A percentile compares a stretch with the other conserved stretches of the same genome.
These are phyloP conservation scores for Abramis brama DNA, from an alignment of 2,113 vertebrate species.

Conservation along the genomic window DNA sequence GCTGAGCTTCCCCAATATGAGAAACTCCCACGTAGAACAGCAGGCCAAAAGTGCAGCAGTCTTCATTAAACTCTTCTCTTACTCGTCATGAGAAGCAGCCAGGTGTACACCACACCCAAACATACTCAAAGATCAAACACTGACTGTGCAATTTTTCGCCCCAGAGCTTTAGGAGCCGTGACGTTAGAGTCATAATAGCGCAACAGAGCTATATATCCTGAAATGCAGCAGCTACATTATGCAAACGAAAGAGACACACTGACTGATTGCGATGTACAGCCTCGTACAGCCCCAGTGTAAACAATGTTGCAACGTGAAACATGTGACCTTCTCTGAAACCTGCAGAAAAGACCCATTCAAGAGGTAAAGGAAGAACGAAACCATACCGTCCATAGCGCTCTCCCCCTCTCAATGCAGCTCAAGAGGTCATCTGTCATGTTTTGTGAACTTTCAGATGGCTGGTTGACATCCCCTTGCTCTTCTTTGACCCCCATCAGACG, in stretches of 20 bases:
- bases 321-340: conserved; percentile 7
- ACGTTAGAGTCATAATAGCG: not conserved
- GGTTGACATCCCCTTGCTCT: conserved; percentile 46
- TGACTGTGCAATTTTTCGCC: conserved; percentile 1
- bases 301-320: conserved; percentile 1
- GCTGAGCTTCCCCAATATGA: not conserved
- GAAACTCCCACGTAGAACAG: conserved; percentile 25
- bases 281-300: not conserved
- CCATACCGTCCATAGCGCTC: conserved; percentile 57
- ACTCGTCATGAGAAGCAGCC: conserved; percentile 10
- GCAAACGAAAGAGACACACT: not conserved
- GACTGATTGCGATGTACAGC: not conserved
- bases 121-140: conserved; percentile 23
- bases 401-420: conserved; percentile 55
- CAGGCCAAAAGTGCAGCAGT: conserved; percentile 34
- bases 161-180: conserved; percentile 7
- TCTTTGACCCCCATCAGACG: conserved; percentile 55
- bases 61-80: conserved; percentile 34
- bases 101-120: conserved; percentile 20
- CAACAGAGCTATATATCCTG: not conserved
- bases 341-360: not conserved
- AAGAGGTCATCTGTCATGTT: conserved; percentile 61
- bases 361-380: conserved; percentile 8
- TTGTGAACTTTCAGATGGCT: conserved; percentile 57
- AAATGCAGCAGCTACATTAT: not conserved